Evolutionary conservation across 2,888 invertebrate species (phyloP), one percentile per base, ranked within the genome.

Genomic region (Eremobia ochroleuca): DNA sequence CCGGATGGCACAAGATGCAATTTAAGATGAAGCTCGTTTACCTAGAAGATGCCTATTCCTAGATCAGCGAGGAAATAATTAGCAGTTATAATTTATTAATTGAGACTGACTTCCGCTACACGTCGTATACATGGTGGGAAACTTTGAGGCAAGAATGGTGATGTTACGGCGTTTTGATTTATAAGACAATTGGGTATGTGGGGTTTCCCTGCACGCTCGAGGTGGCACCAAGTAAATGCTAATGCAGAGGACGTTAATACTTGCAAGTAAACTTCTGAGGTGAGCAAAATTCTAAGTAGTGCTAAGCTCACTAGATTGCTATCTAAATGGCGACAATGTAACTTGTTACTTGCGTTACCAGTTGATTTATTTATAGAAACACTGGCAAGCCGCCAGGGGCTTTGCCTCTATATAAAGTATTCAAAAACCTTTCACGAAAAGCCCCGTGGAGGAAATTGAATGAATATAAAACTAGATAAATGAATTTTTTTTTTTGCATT

Each of bases 241-340:
- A 85, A 84, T 85, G 25, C 67, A 52, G 43, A 61, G 46, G 37
- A 73, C 70, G 73, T 73, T 82, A 78, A 70, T 82, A 82, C 77
- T 65, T 67, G 86, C 73, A 76, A 73, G 73, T 77, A 49, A 71
- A 67, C 76, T 62, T 70, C 65, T 84, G 66, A 75, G 70, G 77
- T 73, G 85, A 77, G 77, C 70, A 77, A 84, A 85, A 84, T 84
- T 84, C 82, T 82, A 84, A 85, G 64, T 73, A 84, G 86, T 62
- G 43, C n/a, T 76, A 74, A 77, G 68, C 82, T 85, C 46, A 31
- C 61, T 46, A 73, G 83, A 83, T 83, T 85, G 75, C 64, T 18
- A 85, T 84, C 77, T 73, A 65, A 75, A 82, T 64, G 72, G 75
- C 75, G 73, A 85, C 82, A 82, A 81, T 85, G 85, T 81, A 73